Conservation (phyloP, 2,888 invertebrate species). For the Caenorhabditis becei region DNA sequence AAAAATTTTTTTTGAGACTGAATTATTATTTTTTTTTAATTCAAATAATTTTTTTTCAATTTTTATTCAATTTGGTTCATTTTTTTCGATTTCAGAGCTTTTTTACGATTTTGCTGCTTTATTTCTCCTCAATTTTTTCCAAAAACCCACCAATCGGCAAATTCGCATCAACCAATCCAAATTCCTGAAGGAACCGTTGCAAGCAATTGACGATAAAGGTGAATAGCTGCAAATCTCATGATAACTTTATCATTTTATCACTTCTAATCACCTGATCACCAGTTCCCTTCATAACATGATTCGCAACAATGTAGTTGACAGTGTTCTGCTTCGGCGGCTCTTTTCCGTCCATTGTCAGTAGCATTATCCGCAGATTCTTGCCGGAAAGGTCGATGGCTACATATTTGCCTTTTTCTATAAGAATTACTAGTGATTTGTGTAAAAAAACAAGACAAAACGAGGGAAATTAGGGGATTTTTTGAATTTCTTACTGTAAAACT, state of each 20-base stretch:
- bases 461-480: background rate
- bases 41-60: too few species aligned
- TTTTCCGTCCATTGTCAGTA: slow-evolving; percentile 76
- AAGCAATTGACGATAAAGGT: slow-evolving; percentile 82
- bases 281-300: slow-evolving; percentile 81
- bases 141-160: slow-evolving; percentile 76
- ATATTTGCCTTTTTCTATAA: slow-evolving; percentile 80
- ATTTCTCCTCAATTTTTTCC: too few species aligned
- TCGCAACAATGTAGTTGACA: slow-evolving; percentile 80
- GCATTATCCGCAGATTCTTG: slow-evolving; percentile 81
- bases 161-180: slow-evolving; percentile 79
- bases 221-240: slow-evolving; percentile 76
- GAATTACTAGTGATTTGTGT: background rate
- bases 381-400: slow-evolving; percentile 81
- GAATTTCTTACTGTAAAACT: too few species aligned
- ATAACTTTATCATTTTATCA: too few species aligned
- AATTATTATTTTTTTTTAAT: too few species aligned
- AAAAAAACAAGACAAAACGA: too few species aligned
- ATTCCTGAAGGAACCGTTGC: slow-evolving; percentile 80
- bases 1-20: too few species aligned
- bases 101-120: too few species aligned
- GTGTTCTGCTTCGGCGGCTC: slow-evolving; percentile 72
- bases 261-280: slow-evolving; percentile 79
- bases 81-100: too few species aligned
- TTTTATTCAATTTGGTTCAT: too few species aligned